Conservation (phyloP, 2,113 vertebrate genomes). For the Danionella cerebrum region DNA sequence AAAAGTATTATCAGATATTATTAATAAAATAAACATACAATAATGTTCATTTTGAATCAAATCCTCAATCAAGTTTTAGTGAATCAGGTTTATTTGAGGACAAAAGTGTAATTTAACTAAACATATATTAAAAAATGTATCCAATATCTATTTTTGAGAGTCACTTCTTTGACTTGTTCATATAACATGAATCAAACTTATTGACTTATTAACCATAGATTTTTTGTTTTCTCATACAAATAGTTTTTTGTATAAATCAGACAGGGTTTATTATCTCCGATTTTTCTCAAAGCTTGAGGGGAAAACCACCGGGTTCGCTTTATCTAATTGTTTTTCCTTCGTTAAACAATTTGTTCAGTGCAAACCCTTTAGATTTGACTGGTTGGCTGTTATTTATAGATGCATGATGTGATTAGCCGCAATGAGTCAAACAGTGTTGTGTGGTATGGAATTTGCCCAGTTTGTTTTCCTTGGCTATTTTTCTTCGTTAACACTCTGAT, state of each 20-base stretch:
- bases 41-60: too few species aligned
- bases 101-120: too few species aligned
- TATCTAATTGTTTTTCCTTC: background rate
- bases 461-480: slow-evolving; percentile 32
- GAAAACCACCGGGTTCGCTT: background rate
- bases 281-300: background rate
- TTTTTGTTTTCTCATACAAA: background rate
- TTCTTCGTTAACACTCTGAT: slow-evolving; percentile 41
- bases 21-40: too few species aligned
- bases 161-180: too few species aligned
- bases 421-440: background rate
- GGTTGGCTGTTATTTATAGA: background rate
- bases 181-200: too few species aligned
- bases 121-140: too few species aligned
- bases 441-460: background rate
- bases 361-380: background rate
- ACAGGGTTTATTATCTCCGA: background rate
- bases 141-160: too few species aligned
- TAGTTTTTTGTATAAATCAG: background rate
- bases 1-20: too few species aligned
- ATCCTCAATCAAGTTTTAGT: too few species aligned
- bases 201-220: too few species aligned
- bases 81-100: too few species aligned
- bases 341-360: background rate
- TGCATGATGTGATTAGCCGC: background rate